Conservation (phyloP, 64 coral and sea anemone species). For the Hydrozoanthus tunicans region DNA sequence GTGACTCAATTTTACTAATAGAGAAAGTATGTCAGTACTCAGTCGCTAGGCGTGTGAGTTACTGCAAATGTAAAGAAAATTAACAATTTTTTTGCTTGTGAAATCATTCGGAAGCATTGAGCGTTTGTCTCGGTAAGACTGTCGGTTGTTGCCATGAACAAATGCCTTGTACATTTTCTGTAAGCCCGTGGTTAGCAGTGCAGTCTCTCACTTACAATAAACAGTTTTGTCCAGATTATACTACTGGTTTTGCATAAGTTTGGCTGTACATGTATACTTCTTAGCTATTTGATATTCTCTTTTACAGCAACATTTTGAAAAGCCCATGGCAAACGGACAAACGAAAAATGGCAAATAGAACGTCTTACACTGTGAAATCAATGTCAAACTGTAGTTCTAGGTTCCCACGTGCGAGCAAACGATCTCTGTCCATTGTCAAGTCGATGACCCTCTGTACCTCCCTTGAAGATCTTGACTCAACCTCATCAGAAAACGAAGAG, state of each 20-base stretch:
- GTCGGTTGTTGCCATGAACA: no score
- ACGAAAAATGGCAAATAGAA: slow-evolving; percentile 10
- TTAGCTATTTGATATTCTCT: not conserved
- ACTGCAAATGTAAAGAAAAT: no score
- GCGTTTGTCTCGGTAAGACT: no score
- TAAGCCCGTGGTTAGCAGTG: no score
- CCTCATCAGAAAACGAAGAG: not conserved
- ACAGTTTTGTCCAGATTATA: no score
- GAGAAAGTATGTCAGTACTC: no score
- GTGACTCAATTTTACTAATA: no score
- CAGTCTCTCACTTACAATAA: no score
- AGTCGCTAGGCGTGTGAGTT: no score
- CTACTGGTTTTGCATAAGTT: not conserved
- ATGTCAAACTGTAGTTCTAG: slow-evolving; percentile 35
- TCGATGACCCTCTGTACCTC: slow-evolving; percentile 43
- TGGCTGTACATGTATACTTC: not conserved
- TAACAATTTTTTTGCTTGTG: no score
- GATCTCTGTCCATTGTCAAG: slow-evolving; percentile 25
- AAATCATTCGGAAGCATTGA: no score
- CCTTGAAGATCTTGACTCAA: not conserved
- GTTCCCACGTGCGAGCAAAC: not conserved
- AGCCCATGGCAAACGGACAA: not conserved
- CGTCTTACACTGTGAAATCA: slow-evolving; percentile 33
- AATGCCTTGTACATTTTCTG: no score
- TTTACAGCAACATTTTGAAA: slow-evolving; percentile 4